Evolutionary conservation across 1,140 invertebrate genomes (phyloP), one percentile per base, ranked within the genome.

Genomic region (Gryon sp.): DNA sequence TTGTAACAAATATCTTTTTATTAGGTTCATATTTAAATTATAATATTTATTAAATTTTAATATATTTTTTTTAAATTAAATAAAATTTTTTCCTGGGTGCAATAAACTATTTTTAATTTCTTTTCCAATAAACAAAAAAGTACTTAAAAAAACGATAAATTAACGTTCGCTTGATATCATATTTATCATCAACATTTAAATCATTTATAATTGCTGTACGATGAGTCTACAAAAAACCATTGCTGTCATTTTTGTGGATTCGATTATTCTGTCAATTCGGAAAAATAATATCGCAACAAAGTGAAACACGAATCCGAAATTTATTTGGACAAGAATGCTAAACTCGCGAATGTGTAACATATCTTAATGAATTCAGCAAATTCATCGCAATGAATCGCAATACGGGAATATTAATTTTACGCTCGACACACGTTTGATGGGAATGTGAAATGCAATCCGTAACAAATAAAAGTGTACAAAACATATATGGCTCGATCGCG

Each of bases 391-490:
- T 16, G 36, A 41, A 40, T 41, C 7, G 26, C 12, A 3, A 16
- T 30, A 30, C n/a, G 9, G 24, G 24, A 50, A 63, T 41, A 50
- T 63, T 50, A 50, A 63, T 63, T 40, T 30, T 4, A 1, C 28
- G 28, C 32, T 59, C 53, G 18, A 38, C n/a, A 22, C 28, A 18
- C 11, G 14, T 63, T 63, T 30, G 34, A 63, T 50, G 45, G 8
- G 50, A 63, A 63, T 19, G 45, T 43, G 26, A 65, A 63, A 52
- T 65, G 36, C 26, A 26, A 65, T 43, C 20, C 34, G 20, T n/a
- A 7, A 20, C 34, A 40, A 63, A 63, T 63, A 53, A 52, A 65
- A 65, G n/a, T n/a, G 46, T 53, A 28, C 46, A 34, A 46, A 65
- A 32, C 38, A 34, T 20, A 53, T 30, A 43, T 11, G 32, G 32